Evolutionary conservation across 37 sponge, comb jelly and placozoan species (phyloP).

Genomic region (Geodia barretti): DNA sequence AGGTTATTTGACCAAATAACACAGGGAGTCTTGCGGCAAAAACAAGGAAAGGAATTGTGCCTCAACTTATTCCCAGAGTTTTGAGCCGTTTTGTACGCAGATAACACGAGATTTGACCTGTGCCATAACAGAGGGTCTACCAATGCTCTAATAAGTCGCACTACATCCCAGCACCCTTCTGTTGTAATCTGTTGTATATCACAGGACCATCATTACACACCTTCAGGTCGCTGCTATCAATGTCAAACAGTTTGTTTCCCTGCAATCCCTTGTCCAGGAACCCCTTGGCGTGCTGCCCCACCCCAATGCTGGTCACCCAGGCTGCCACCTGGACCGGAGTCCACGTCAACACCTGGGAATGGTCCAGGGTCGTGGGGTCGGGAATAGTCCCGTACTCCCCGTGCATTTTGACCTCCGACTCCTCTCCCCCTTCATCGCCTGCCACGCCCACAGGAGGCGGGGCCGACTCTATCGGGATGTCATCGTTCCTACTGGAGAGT

Average conservation of each 20-base stretch:
- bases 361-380: background rate
- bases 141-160: background rate
- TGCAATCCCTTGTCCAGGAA: constrained; percentile 45
- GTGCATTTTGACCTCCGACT: background rate
- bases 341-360: constrained; percentile 32
- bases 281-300: constrained; percentile 25
- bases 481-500: background rate
- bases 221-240: constrained; percentile 51
- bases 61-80: too few relatives aligned
- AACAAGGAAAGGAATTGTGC: too few relatives aligned
- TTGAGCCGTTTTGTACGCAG: too few relatives aligned
- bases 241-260: constrained; percentile 46
- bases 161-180: background rate
- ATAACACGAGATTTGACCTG: too few relatives aligned
- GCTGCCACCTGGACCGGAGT: constrained; percentile 30
- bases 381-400: background rate
- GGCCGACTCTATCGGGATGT: background rate
- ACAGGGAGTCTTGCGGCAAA: too few relatives aligned
- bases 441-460: background rate
- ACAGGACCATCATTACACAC: too few relatives aligned
- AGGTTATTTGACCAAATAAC: too few relatives aligned
- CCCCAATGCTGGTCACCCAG: constrained; percentile 38
- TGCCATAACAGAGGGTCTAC: too few relatives aligned
- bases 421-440: background rate
- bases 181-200: background rate